Conservation (phyloP, 2,888 invertebrate genomes). For the Epinotia bilunana region DNA sequence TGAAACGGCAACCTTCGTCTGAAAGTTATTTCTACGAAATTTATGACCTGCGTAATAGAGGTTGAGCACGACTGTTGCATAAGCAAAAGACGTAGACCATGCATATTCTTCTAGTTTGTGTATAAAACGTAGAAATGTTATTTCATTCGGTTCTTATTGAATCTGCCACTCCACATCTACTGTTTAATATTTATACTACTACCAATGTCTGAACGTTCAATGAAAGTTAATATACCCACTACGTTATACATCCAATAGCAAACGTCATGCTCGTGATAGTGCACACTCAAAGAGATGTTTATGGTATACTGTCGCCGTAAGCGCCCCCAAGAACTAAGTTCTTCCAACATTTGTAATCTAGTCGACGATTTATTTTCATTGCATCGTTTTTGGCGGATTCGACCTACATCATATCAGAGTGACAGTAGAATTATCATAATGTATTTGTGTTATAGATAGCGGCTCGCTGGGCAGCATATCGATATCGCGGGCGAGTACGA, state of each 20-base stretch:
- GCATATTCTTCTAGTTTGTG: background rate
- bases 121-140: background rate
- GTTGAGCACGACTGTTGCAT: conserved; percentile 16
- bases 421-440: conserved; percentile 52
- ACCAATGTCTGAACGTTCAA: background rate
- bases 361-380: background rate
- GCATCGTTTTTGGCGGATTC: conserved; percentile 6
- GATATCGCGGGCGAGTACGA: conserved; percentile 51
- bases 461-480: conserved; percentile 50
- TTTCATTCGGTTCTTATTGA: background rate
- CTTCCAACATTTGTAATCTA: background rate
- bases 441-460: conserved; percentile 45
- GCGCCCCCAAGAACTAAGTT: background rate
- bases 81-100: background rate
- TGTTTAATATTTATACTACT: background rate
- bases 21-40: conserved; percentile 30
- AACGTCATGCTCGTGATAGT: background rate
- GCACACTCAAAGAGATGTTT: background rate
- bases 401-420: conserved; percentile 45
- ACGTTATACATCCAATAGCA: background rate
- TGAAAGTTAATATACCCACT: too few relatives aligned
- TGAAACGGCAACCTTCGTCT: conserved; percentile 10
- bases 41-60: conserved; percentile 11
- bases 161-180: background rate
- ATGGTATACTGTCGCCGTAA: background rate